These are phyloP conservation scores for Amblyopsis rosae DNA, from an alignment of 2,113 vertebrate species.

Conservation along the genomic window DNA sequence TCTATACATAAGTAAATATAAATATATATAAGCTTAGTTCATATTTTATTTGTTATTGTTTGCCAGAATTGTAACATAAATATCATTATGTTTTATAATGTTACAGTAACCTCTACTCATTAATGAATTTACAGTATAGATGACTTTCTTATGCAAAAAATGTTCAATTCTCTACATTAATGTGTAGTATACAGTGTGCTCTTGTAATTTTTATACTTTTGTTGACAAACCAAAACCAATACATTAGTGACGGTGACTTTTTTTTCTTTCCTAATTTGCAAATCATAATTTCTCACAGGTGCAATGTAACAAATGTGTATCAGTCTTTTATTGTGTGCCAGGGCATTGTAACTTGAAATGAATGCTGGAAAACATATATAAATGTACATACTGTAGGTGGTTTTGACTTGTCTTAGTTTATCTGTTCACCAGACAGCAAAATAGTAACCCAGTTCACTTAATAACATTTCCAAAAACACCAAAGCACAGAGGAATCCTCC, in stretches of 20 bases:
- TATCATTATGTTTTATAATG: too few relatives aligned
- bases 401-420: not conserved
- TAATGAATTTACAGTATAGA: not conserved
- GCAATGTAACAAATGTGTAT: not conserved
- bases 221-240: too few relatives aligned
- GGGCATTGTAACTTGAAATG: not conserved
- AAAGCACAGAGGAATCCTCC: not conserved
- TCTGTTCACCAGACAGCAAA: not conserved
- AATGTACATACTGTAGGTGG: not conserved
- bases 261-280: too few relatives aligned
- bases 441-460: not conserved
- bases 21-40: not conserved
- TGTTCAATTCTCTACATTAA: too few relatives aligned
- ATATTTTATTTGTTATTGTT: not conserved
- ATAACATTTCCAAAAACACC: not conserved
- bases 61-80: too few relatives aligned
- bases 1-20: too few relatives aligned
- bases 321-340: not conserved
- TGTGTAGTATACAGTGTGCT: too few relatives aligned
- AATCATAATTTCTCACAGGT: not conserved
- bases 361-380: not conserved
- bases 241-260: too few relatives aligned
- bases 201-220: too few relatives aligned
- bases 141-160: too few relatives aligned
- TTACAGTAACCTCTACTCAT: not conserved